Conservation (phyloP, 2,797 vertebrate species). For the Syndactyla subalaris region DNA sequence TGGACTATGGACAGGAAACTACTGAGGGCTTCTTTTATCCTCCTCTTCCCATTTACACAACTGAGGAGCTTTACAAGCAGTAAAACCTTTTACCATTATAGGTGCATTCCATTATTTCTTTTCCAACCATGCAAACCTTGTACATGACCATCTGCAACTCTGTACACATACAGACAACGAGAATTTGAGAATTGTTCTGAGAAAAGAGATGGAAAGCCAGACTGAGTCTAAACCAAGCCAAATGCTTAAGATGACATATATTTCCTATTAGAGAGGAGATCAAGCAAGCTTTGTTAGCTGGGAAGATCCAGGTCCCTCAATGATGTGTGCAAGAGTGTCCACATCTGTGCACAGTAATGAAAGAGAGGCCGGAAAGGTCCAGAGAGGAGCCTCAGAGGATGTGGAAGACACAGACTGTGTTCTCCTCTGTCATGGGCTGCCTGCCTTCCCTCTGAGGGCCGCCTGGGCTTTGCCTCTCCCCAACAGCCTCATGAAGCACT, state of each 20-base stretch:
- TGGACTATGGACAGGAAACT: not conserved
- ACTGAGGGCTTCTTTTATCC: not conserved
- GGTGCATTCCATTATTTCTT: not conserved
- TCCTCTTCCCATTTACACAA: not conserved
- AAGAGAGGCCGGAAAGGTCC: not conserved
- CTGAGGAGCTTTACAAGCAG: not conserved
- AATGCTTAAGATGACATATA: not conserved
- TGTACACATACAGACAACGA: not conserved
- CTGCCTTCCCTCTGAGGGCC: not conserved
- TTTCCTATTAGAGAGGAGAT: not conserved
- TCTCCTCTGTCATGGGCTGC: not conserved
- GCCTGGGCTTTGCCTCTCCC: not conserved
- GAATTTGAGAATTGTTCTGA: not conserved
- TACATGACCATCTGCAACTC: not conserved
- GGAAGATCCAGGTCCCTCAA: not conserved
- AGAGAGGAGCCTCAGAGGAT: not conserved
- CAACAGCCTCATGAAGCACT: rapidly evolving
- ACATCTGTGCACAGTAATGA: not conserved
- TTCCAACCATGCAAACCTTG: not conserved
- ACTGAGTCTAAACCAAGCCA: not conserved
- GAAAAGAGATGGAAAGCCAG: not conserved
- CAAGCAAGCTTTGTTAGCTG: not conserved
- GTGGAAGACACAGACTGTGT: not conserved
- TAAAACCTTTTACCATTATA: not conserved
- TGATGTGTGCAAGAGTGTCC: not conserved